phyloP scores from a whole-genome alignment of 2,797 vertebrate genomes.

The Pteronotus mesoamericanus region DNA sequence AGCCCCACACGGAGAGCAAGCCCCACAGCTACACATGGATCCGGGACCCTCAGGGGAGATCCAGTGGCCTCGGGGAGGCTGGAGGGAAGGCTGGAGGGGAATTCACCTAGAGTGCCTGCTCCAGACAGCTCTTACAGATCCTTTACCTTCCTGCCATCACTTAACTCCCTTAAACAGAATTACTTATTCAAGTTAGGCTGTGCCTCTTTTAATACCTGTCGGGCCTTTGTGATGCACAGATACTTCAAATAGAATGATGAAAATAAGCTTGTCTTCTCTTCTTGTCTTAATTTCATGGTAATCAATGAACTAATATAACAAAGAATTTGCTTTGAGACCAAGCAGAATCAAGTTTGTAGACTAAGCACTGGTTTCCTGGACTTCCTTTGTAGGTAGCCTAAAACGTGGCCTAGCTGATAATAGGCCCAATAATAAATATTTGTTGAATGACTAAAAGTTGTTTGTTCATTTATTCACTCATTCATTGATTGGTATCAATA shows the following conservation, averaged over 20 bases:
- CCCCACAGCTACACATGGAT: neutral
- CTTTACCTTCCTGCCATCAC: fast-evolving
- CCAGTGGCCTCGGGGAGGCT: neutral
- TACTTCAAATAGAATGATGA: neutral
- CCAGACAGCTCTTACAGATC: neutral
- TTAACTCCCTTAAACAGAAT: fast-evolving
- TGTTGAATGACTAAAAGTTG: neutral
- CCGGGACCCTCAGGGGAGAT: neutral
- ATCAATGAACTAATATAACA: neutral
- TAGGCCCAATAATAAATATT: neutral
- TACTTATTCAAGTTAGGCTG: neutral
- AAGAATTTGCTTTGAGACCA: neutral
- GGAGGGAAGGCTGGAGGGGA: neutral
- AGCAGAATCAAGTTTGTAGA: neutral
- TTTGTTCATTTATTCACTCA: neutral
- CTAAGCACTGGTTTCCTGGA: neutral
- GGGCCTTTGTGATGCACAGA: neutral
- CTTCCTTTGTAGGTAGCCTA: neutral
- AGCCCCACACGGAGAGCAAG: fast-evolving
- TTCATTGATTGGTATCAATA: neutral
- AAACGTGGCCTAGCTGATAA: neutral
- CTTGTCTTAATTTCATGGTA: neutral
- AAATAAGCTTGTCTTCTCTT: neutral
- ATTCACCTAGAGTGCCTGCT: neutral
- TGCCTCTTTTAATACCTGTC: neutral